Conservation (phyloP, 2,888 invertebrate species). For the Eupelmus urozonus region DNA sequence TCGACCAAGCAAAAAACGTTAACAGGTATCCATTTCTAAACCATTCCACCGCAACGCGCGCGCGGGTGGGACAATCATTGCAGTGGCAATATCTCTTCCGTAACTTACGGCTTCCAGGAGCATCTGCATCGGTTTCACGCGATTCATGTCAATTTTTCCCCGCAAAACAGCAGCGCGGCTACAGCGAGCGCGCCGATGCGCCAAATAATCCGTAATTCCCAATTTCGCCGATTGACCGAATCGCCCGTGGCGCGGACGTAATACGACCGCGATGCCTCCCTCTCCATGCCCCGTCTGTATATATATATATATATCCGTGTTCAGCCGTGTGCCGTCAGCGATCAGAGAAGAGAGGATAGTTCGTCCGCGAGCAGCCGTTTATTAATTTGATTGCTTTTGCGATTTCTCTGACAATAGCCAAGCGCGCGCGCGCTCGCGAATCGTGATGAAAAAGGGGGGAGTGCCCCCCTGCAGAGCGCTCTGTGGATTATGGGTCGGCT, state of each 20-base stretch:
- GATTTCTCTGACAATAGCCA: constrained; percentile 51
- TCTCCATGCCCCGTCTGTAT: no score
- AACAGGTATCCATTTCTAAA: no score
- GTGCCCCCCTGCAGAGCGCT: neutral
- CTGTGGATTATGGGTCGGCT: neutral
- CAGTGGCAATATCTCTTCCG: constrained; percentile 31
- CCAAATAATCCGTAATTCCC: constrained; percentile 73
- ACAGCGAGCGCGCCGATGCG: constrained; percentile 16
- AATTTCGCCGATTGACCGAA: constrained; percentile 74
- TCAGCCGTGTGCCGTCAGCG: constrained; percentile 40
- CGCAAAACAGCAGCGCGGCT: constrained; percentile 9
- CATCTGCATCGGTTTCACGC: constrained; percentile 3
- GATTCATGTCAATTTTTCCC: constrained; percentile 12
- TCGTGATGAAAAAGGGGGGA: neutral
- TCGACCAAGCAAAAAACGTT: no score
- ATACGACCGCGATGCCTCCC: constrained; percentile 65
- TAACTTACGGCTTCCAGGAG: constrained; percentile 6
- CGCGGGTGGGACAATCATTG: constrained; percentile 14
- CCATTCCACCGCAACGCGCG: no score
- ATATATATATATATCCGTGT: neutral
- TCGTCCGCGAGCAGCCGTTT: constrained; percentile 65
- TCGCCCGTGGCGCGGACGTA: constrained; percentile 70
- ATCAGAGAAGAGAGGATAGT: constrained; percentile 55
- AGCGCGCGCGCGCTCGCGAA: no score
- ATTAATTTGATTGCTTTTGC: constrained; percentile 75